These are phyloP conservation scores for Eleginops maclovinus DNA, from an alignment of 2,113 vertebrate genomes.

Conservation along the genomic window DNA sequence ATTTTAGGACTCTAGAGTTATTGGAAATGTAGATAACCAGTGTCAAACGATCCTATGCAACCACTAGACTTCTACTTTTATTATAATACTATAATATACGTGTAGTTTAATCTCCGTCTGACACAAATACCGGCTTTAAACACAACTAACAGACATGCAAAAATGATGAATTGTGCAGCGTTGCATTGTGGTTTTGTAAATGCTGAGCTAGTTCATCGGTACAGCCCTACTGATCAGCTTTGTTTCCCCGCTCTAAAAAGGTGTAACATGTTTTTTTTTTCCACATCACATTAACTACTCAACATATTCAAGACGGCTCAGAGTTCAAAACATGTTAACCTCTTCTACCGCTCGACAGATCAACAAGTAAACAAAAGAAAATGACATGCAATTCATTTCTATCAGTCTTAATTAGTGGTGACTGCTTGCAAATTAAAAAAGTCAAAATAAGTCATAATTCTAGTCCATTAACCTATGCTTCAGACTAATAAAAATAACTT, in stretches of 20 bases:
- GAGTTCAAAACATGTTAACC: conserved; percentile 42
- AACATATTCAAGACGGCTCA: conserved; percentile 33
- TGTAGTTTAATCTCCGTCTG: too few species aligned
- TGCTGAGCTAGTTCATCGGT: too few species aligned
- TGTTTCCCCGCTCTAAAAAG: conserved; percentile 6
- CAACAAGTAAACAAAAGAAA: conserved; percentile 6
- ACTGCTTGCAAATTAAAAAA: neutral
- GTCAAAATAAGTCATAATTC: neutral
- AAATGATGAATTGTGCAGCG: too few species aligned
- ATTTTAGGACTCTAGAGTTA: too few species aligned
- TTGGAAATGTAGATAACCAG: too few species aligned
- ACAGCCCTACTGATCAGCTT: neutral
- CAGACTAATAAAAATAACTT: neutral
- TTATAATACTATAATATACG: too few species aligned
- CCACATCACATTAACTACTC: conserved; percentile 21
- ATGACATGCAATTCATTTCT: conserved; percentile 6
- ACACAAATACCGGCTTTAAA: too few species aligned
- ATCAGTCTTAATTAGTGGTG: conserved; percentile 12
- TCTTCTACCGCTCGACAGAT: conserved; percentile 5
- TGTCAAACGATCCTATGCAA: too few species aligned
- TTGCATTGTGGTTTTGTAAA: too few species aligned
- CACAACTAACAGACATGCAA: too few species aligned
- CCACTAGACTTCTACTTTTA: too few species aligned
- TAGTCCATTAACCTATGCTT: neutral
- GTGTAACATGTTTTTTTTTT: conserved; percentile 19